Base-by-base conservation (phyloP, 2,113 vertebrate species). In the Lagenorhynchus albirostris region DNA sequence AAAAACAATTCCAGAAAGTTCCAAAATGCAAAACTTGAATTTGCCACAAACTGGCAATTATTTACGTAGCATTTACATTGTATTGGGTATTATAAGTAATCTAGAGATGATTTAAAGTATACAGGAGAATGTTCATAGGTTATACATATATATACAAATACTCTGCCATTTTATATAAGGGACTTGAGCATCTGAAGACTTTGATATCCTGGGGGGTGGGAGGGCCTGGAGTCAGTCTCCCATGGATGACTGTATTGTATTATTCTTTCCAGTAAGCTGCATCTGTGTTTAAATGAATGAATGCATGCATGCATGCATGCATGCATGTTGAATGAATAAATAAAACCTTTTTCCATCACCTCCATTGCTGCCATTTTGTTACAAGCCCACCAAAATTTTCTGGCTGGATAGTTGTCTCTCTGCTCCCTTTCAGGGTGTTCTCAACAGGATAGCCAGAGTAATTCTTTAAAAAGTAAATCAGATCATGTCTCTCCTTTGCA, bases 231-330 rank as follows among this genome's bases (percentile, higher is more conserved):
- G 77, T 36, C 50, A 38, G 5, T 58, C 77, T 36, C 50, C n/a
- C 21, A 9, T 58, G 77, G 77, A 58, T 38, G n/a, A 26, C 33
- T 58, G 3, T n/a, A 53, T 33, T 79, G 29, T 74, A 15, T 47
- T 38, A 62, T 63, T 93, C 5, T 82, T 80, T 62, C 76, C 8
- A 62, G 33, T 67, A 81, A 81, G 44, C 76, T 3, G 12, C 6
- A 83, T 9, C 36, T 81, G 12, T 21, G 21, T 60, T 8, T 80
- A 60, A 96, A 86, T 68, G 25, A 38, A 88, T 62, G 26, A 58
- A 41, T 70, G 17, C 5, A 36, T 55, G 1, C 0, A 38, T 63
- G 17, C 5, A 36, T 55, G 1, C 0, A 38, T 63, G 13, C 2
- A 31, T 31, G 21, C 8, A 36, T 68, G 20, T 53, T 60, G 21